Conservation (phyloP, 1,140 invertebrate genomes). For the Pantala flavescens region DNA sequence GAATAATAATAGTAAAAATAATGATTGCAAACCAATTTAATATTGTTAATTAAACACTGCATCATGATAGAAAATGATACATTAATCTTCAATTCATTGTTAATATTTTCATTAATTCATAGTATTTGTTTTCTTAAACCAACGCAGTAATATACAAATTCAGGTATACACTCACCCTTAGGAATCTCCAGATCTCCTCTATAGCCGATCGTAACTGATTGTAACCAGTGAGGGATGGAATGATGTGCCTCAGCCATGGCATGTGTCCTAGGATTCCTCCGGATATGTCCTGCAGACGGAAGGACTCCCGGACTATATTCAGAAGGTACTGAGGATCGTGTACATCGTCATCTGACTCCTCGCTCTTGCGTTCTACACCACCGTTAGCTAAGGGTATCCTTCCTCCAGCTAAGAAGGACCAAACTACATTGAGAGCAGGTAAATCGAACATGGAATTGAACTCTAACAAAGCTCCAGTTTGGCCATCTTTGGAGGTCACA, state of each 20-base stretch:
- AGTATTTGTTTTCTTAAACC: too few species aligned
- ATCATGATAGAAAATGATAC: too few species aligned
- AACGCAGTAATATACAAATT: too few species aligned
- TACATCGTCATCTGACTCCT: not conserved
- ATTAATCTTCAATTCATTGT: too few species aligned
- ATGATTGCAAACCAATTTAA: too few species aligned
- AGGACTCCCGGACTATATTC: not conserved
- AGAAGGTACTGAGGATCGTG: not conserved
- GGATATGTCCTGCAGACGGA: conserved; percentile 54
- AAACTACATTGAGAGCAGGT: conserved; percentile 56
- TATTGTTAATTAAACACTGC: too few species aligned
- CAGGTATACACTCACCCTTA: conserved; percentile 35
- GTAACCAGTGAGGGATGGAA: conserved; percentile 64
- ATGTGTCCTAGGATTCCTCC: conserved; percentile 67
- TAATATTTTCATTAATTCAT: too few species aligned
- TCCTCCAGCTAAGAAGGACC: conserved; percentile 54
- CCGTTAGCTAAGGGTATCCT: not conserved
- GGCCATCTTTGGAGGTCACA: not conserved
- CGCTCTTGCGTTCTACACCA: not conserved
- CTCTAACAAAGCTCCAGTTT: not conserved
- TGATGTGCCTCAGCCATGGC: conserved; percentile 59
- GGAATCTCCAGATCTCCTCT: conserved; percentile 55
- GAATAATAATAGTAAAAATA: too few species aligned
- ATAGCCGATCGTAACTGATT: conserved; percentile 58
- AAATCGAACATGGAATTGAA: conserved; percentile 39